These are phyloP conservation scores for Epinotia nisella DNA, from an alignment of 2,888 invertebrate species.

Conservation along the genomic window DNA sequence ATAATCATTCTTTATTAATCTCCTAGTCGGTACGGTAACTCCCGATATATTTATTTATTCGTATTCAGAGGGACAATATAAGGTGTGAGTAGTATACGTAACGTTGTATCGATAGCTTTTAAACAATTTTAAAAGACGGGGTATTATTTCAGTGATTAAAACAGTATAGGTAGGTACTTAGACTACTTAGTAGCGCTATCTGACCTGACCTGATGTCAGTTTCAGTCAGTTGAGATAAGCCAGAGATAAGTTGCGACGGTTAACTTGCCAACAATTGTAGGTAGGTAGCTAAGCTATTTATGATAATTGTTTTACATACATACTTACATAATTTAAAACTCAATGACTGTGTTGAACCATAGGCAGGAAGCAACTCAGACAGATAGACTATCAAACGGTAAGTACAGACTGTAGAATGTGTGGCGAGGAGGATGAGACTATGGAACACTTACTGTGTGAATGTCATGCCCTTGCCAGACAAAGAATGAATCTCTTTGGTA, in stretches of 20 bases:
- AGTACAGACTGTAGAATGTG: too few species aligned
- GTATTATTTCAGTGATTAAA: conserved; percentile 1
- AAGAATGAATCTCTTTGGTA: too few species aligned
- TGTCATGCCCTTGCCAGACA: too few species aligned
- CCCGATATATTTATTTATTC: neutral
- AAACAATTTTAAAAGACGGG: neutral
- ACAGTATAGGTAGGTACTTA: neutral
- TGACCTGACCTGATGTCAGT: neutral
- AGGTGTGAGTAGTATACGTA: neutral
- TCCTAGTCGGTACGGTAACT: neutral
- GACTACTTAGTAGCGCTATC: neutral
- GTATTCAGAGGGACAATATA: neutral
- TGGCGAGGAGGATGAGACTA: too few species aligned
- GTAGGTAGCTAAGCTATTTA: neutral
- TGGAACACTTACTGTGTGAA: too few species aligned
- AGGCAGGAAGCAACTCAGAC: too few species aligned
- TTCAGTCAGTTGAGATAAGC: neutral
- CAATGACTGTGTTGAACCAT: too few species aligned
- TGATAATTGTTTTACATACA: too few species aligned
- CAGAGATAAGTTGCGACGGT: too few species aligned
- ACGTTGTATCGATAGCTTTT: neutral
- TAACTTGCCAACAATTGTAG: neutral
- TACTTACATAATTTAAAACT: too few species aligned
- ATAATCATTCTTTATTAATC: conserved; percentile 12
- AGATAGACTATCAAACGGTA: too few species aligned